phyloP scores from a whole-genome alignment of 2,113 vertebrate genomes.

The Malurus cyaneus region DNA sequence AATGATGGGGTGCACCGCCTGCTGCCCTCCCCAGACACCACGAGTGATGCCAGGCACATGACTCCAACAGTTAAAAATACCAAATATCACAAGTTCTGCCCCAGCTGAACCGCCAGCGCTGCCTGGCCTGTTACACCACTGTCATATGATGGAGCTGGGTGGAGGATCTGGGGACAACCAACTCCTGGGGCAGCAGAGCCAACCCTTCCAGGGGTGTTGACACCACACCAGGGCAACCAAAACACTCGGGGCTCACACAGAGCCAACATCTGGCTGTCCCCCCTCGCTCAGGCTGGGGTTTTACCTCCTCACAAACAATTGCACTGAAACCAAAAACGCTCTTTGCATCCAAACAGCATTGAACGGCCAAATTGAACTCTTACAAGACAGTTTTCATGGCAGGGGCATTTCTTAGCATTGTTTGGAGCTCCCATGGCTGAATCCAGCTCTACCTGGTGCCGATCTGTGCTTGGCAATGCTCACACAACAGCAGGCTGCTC shows the following conservation, averaged over 20 bases:
- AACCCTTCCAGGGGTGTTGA: not conserved
- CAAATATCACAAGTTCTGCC: constrained; percentile 7
- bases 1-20: rapidly evolving
- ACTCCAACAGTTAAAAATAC: not conserved
- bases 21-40: not conserved
- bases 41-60: rapidly evolving
- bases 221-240: not conserved
- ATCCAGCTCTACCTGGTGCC: not conserved
- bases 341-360: not conserved
- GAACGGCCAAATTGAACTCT: not conserved
- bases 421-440: not conserved
- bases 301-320: not conserved
- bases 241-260: not conserved
- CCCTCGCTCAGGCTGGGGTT: not conserved
- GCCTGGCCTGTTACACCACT: rapidly evolving
- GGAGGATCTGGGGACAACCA: not conserved
- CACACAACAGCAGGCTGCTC: not conserved
- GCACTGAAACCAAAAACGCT: not conserved
- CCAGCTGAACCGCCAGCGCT: not conserved
- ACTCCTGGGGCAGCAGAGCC: not conserved
- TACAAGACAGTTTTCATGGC: not conserved
- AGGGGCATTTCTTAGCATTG: not conserved
- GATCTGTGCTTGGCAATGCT: not conserved
- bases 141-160: not conserved
- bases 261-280: not conserved